Evolutionary conservation across 1,140 invertebrate species (phyloP), one percentile per base, ranked within the genome.

Genomic region (Brachionus plicatilis): DNA sequence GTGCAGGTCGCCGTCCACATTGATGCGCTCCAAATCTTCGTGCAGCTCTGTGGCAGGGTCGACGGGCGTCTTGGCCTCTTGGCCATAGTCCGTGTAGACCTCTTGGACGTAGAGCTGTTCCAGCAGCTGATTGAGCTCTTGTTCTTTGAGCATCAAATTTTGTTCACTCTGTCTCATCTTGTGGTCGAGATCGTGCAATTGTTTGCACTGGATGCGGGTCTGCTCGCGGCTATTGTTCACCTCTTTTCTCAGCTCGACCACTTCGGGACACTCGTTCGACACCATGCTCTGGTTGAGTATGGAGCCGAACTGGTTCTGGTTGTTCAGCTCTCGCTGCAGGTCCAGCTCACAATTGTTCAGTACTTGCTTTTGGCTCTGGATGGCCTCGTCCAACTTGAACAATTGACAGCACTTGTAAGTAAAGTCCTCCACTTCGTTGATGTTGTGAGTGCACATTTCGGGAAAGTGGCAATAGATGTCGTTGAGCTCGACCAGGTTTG

Each of bases 401-500:
- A 82, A 47, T 37, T 82, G 79, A 65, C 79, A 82, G 45, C 79
- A 82, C 53, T 45, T 68, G 20, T 24, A 41, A 7, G 79, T 82
- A 66, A 82, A 82, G 37, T 82, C 79, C 20, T 82, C 79, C 3
- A 82, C 79, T 65, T 82, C 79, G 20, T 82, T 82, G 11, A 82
- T 45, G 24, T 82, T 82, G 12, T 82, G 79, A 1, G 79, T 82
- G 33, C 79, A 65, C 79, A 82, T 82, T 37, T 82, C 79, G 2
- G 79, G 79, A 68, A 82, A 82, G 37, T 82, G 65, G 65, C 53
- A 82, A 82, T 82, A 82, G 37, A 82, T 65, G 53, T 82, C 79
- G 45, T 82, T 82, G 0, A 82, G 27, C 27, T 82, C 53, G 43
- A 82, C 79, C 11, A 82, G 20, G n/a, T 80, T 65, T 1, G 76